phyloP scores from a whole-genome alignment of 2,797 vertebrate genomes.

The Coreius guichenoti region DNA sequence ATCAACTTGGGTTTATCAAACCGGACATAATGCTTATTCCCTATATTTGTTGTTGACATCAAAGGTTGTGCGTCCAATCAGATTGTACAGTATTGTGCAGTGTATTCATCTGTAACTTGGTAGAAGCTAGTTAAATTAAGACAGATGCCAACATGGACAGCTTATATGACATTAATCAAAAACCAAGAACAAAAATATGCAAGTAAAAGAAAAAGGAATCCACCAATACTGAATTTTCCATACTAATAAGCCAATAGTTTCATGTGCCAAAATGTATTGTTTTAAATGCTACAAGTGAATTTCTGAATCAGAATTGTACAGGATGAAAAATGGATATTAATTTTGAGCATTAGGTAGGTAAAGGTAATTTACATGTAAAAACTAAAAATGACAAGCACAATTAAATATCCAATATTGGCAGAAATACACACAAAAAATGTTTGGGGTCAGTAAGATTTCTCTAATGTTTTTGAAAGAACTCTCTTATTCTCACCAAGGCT shows the following conservation, averaged over 20 bases:
- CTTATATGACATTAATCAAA: neutral
- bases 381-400: neutral
- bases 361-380: neutral
- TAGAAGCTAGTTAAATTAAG: neutral
- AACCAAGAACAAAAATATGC: neutral
- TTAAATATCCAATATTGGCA: neutral
- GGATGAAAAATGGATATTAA: neutral
- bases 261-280: neutral
- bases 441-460: neutral
- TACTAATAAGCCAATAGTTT: neutral
- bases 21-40: neutral
- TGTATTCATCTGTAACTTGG: neutral
- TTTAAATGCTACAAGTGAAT: too few relatives aligned
- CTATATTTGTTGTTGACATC: neutral
- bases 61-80: neutral
- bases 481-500: neutral
- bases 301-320: too few relatives aligned
- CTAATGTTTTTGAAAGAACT: neutral
- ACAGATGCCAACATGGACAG: neutral
- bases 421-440: neutral
- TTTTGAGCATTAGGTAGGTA: neutral
- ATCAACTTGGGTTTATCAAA: neutral
- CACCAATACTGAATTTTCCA: neutral
- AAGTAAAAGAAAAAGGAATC: neutral
- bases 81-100: neutral